A percentile compares a stretch with the other conserved stretches of the same genome.
Conservation (phyloP, 2,797 vertebrate species). For the Dermochelys coriacea region DNA sequence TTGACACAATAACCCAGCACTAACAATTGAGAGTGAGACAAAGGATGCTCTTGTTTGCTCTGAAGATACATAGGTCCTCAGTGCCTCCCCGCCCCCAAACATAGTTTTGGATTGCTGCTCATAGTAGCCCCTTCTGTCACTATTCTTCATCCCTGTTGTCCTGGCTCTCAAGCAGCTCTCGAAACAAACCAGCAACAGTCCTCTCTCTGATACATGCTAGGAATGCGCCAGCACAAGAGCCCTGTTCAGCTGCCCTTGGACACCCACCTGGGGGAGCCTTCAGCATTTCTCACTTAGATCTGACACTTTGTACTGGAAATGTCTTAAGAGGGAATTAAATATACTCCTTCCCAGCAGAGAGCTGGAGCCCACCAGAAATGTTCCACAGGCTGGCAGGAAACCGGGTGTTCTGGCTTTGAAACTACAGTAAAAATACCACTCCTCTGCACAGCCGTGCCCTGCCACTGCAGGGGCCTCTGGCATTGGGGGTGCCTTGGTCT, state of each 20-base stretch:
- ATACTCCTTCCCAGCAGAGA: background rate
- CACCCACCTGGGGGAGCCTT: background rate
- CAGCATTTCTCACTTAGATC: background rate
- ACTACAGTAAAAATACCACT: background rate
- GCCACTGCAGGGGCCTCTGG: background rate
- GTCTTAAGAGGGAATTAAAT: background rate
- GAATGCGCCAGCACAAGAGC: background rate
- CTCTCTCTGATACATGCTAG: background rate
- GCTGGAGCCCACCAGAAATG: background rate
- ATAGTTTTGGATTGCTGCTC: background rate
- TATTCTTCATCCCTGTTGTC: too few species aligned
- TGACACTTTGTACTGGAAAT: background rate
- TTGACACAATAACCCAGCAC: background rate
- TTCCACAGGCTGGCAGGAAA: background rate
- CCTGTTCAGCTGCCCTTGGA: background rate
- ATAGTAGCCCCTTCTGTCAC: background rate
- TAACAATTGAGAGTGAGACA: background rate
- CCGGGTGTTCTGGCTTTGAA: background rate
- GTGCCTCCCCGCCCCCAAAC: rapidly evolving
- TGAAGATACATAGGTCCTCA: background rate
- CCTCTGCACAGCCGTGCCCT: background rate
- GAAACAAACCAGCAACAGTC: background rate
- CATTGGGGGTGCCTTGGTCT: background rate
- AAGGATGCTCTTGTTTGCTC: background rate
- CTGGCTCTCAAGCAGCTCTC: background rate